A percentile compares a stretch with the other conserved stretches of the same genome.
phyloP scores from a whole-genome alignment of 2,113 vertebrate genomes.

The Aegithalos caudatus region DNA sequence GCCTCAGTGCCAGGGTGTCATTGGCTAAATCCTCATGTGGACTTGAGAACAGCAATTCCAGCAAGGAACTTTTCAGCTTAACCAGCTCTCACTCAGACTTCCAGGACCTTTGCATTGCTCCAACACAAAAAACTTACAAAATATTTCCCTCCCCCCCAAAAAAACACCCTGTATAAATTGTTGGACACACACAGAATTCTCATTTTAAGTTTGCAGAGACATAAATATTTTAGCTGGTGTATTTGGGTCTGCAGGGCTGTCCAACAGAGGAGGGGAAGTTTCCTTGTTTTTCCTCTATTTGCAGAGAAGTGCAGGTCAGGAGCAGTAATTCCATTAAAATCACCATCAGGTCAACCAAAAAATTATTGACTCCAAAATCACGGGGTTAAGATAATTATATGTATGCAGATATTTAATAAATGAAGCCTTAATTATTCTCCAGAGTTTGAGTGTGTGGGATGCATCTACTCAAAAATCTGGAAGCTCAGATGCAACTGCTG shows the following conservation, averaged over 20 bases:
- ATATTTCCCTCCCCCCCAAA: fast-evolving
- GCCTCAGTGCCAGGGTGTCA: background rate
- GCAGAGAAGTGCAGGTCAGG: background rate
- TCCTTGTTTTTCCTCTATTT: background rate
- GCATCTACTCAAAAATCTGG: background rate
- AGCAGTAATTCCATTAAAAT: background rate
- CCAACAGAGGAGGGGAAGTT: background rate
- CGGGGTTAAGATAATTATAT: background rate
- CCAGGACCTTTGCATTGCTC: background rate
- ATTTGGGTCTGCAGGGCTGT: background rate
- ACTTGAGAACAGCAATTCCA: background rate
- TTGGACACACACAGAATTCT: background rate
- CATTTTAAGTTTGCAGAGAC: background rate
- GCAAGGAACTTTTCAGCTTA: background rate
- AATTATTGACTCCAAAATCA: background rate
- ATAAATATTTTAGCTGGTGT: background rate
- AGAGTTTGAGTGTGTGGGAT: background rate
- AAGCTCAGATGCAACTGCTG: fast-evolving
- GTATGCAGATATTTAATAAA: background rate
- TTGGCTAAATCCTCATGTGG: background rate
- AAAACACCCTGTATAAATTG: background rate
- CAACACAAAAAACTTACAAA: background rate
- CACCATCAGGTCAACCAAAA: background rate
- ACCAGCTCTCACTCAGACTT: background rate
- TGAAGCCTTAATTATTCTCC: background rate